Conservation (phyloP, 2,113 vertebrate genomes). For the Antigone vipio region DNA sequence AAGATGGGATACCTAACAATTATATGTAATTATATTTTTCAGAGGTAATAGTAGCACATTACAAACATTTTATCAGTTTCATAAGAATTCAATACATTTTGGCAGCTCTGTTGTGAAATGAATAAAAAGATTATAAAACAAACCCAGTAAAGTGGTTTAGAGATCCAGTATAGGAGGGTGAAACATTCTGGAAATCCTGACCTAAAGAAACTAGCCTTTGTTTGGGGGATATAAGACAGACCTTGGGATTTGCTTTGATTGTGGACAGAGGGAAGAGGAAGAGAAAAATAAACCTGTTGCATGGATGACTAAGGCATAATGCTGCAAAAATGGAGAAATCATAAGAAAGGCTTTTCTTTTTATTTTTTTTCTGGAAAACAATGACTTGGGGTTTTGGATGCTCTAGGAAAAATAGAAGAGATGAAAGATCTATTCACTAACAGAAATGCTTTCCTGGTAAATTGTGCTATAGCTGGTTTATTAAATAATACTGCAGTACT, state of each 20-base stretch:
- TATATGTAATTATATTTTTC: background rate
- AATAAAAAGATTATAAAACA: background rate
- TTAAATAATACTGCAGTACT: background rate
- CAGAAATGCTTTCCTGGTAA: slow-evolving; percentile 10
- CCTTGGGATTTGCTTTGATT: background rate
- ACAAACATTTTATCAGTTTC: background rate
- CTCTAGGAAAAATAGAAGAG: slow-evolving; percentile 16
- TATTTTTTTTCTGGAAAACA: background rate
- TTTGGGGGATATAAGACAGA: background rate
- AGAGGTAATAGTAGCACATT: background rate
- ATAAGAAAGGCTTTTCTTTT: background rate
- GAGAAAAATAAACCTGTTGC: slow-evolving; percentile 11
- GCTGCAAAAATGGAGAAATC: background rate
- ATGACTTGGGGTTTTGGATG: background rate
- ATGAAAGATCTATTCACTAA: background rate
- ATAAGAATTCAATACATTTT: background rate
- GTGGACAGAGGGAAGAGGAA: background rate
- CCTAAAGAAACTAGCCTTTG: background rate
- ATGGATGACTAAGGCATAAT: background rate
- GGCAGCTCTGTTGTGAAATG: background rate
- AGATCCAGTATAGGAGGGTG: background rate
- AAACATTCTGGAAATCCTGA: background rate
- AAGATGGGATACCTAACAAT: slow-evolving; percentile 2
- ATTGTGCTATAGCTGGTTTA: background rate
- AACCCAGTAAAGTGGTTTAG: background rate